These are phyloP conservation scores for Glossophaga mutica DNA, from an alignment of 2,797 vertebrate species.

Conservation along the genomic window DNA sequence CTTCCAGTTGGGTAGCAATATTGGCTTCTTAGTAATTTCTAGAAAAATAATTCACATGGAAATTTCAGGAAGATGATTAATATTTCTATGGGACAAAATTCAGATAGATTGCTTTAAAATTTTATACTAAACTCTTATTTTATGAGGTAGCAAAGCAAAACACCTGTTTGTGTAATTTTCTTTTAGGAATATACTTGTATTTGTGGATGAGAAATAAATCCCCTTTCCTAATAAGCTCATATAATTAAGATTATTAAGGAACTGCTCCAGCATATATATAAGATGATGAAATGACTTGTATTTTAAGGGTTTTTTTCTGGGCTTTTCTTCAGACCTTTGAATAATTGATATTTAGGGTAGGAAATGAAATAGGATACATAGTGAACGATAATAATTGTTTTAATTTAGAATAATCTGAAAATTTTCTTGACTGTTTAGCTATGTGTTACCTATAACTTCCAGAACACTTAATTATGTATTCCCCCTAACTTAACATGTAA, in stretches of 20 bases:
- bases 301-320: background rate
- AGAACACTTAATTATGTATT: background rate
- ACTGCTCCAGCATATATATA: background rate
- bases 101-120: background rate
- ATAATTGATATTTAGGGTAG: background rate
- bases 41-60: background rate
- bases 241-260: background rate
- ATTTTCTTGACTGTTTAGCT: background rate
- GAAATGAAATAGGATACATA: background rate
- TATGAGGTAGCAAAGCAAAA: background rate
- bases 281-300: background rate
- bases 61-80: conserved; percentile 6
- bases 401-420: conserved; percentile 11
- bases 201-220: background rate
- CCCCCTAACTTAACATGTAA: background rate
- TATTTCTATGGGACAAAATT: background rate
- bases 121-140: background rate
- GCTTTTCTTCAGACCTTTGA: background rate
- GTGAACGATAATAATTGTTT: background rate
- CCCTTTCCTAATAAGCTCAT: background rate
- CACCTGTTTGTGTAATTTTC: conserved; percentile 30
- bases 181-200: background rate
- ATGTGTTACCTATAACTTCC: background rate
- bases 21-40: background rate
- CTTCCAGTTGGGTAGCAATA: conserved; percentile 25